Conservation (phyloP, 1,140 invertebrate genomes). For the Notospermus geniculatus region DNA sequence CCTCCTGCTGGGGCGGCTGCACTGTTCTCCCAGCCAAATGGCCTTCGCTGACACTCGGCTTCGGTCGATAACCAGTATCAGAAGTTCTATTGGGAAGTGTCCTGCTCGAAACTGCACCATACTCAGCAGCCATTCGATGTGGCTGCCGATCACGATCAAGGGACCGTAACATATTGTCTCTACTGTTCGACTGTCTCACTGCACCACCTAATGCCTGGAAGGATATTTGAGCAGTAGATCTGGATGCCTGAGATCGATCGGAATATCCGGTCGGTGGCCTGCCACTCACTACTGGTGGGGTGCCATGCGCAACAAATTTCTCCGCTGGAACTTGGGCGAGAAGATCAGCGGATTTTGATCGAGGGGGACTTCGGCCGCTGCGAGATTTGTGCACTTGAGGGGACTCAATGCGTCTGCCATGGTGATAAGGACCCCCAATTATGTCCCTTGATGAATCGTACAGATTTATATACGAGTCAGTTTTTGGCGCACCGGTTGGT, state of each 20-base stretch:
- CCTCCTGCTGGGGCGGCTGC: background rate
- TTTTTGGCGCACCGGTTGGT: slow-evolving; percentile 70
- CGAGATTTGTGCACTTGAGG: slow-evolving; percentile 1
- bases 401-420: slow-evolving; percentile 13
- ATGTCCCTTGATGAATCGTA: slow-evolving; percentile 62
- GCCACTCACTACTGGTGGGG: background rate
- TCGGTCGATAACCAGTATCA: background rate
- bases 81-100: background rate
- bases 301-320: no score
- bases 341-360: slow-evolving; percentile 7
- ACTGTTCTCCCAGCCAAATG: background rate
- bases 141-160: background rate
- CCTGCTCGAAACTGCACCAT: background rate
- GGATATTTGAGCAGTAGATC: background rate
- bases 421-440: slow-evolving; percentile 15
- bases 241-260: background rate
- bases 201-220: background rate
- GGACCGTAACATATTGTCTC: slow-evolving; percentile 1
- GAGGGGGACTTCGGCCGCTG: background rate
- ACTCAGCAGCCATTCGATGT: background rate
- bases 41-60: slow-evolving; percentile 5
- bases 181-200: background rate
- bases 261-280: background rate
- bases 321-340: background rate
- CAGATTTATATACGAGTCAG: slow-evolving; percentile 89